Percentiles rank a stretch among this genome's conserved stretches.
Evolutionary conservation across 2,888 invertebrate species (phyloP).

Genomic region (Rotaria magnacalcarata): DNA sequence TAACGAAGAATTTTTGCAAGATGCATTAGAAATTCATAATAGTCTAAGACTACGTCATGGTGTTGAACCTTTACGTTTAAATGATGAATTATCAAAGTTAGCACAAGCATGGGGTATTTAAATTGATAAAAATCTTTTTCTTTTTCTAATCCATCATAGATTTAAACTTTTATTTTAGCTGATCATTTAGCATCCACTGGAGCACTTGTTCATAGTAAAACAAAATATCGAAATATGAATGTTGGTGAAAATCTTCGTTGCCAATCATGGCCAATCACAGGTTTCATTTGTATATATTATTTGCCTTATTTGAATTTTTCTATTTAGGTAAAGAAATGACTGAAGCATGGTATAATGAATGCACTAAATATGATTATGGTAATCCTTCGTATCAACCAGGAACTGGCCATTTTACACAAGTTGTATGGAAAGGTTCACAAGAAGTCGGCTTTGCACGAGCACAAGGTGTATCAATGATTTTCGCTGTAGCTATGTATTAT

Average conservation of each 20-base stretch:
- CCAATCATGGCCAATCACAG: neutral
- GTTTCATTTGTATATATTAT: neutral
- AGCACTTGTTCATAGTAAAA: neutral
- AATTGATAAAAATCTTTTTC: neutral
- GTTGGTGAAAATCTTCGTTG: constrained; percentile 16
- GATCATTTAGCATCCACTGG: neutral
- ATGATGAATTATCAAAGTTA: neutral
- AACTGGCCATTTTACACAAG: constrained; percentile 44
- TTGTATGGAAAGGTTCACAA: constrained; percentile 38
- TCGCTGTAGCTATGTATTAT: neutral
- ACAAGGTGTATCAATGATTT: neutral
- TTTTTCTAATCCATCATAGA: neutral
- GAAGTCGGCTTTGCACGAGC: constrained; percentile 36
- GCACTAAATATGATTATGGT: constrained; percentile 30
- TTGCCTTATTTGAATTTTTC: neutral
- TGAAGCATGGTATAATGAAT: constrained; percentile 40
- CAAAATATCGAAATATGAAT: constrained; percentile 10
- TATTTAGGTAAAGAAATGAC: constrained; percentile 24
- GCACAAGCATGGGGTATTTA: neutral
- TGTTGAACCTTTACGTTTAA: neutral
- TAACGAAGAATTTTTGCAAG: neutral
- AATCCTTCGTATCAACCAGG: constrained; percentile 30
- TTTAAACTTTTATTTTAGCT: neutral
- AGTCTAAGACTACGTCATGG: neutral
- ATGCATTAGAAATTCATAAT: neutral